Conservation (phyloP, 2,888 invertebrate genomes). For the Lingula anatina region DNA sequence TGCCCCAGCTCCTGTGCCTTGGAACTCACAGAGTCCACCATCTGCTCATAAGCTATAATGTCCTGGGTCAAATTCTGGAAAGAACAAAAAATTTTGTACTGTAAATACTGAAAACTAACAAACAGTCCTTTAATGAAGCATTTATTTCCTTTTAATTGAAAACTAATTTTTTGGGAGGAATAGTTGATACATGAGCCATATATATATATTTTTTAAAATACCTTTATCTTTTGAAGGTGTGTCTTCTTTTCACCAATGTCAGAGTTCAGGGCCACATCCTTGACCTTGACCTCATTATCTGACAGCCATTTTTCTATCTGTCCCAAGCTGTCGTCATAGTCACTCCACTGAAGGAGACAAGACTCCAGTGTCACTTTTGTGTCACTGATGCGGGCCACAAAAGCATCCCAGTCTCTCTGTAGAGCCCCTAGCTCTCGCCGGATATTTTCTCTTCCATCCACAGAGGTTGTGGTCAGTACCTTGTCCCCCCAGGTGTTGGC, state of each 20-base stretch:
- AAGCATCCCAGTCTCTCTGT: conserved; percentile 84
- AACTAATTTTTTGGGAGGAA: too few species aligned
- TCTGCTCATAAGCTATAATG: conserved; percentile 92
- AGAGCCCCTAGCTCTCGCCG: conserved; percentile 75
- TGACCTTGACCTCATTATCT: conserved; percentile 78
- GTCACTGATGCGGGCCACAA: conserved; percentile 83
- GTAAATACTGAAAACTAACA: neutral
- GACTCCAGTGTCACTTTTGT: conserved; percentile 82
- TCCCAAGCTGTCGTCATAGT: conserved; percentile 87
- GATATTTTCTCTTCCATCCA: conserved; percentile 79
- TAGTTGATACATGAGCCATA: too few species aligned
- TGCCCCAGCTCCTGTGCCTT: conserved; percentile 90
- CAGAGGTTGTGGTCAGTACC: conserved; percentile 85
- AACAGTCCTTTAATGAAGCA: too few species aligned
- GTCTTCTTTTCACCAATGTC: conserved; percentile 48
- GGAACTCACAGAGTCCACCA: conserved; percentile 90
- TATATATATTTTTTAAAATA: conserved; percentile 11
- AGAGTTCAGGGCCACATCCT: conserved; percentile 34
- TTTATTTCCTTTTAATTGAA: too few species aligned
- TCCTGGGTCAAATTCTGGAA: conserved; percentile 81
- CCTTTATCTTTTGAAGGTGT: conserved; percentile 44
- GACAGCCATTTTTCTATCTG: conserved; percentile 93
- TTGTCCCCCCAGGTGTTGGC: conserved; percentile 87
- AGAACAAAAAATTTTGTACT: neutral
- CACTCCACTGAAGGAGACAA: conserved; percentile 84